These are phyloP conservation scores for Xyliphius kryptos DNA, from an alignment of 2,113 vertebrate genomes.

Conservation along the genomic window DNA sequence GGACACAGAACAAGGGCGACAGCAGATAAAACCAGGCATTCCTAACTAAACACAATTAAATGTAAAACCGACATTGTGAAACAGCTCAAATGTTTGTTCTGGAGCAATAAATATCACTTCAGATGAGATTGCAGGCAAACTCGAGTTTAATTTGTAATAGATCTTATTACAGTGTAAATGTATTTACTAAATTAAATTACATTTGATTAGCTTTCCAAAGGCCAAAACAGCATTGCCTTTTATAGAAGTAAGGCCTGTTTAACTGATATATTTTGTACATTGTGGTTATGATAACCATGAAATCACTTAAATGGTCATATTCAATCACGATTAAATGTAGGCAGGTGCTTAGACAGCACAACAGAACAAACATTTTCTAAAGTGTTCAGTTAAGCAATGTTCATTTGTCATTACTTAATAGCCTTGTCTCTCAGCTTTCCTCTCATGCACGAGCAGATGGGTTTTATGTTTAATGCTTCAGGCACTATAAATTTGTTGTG, in stretches of 20 bases:
- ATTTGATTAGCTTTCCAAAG: not conserved
- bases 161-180: not conserved
- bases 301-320: too few species aligned
- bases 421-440: too few species aligned
- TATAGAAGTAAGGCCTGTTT: not conserved
- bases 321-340: too few species aligned
- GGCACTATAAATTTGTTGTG: too few species aligned
- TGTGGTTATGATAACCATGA: too few species aligned
- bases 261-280: too few species aligned
- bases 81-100: not conserved
- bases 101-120: not conserved
- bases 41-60: not conserved
- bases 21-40: slow-evolving; percentile 2
- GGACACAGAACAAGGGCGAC: not conserved
- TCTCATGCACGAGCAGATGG: too few species aligned
- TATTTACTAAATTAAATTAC: not conserved
- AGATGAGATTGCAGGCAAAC: not conserved
- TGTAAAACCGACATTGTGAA: not conserved
- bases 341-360: too few species aligned
- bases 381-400: too few species aligned
- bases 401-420: too few species aligned
- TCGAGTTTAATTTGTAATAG: not conserved
- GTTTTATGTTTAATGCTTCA: too few species aligned
- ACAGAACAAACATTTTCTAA: too few species aligned
- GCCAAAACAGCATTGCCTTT: not conserved